Evolutionary conservation across 92 coral and sea anemone species (phyloP), one percentile per base, ranked within the genome.

Genomic region (Isaurus tuberculatus): DNA sequence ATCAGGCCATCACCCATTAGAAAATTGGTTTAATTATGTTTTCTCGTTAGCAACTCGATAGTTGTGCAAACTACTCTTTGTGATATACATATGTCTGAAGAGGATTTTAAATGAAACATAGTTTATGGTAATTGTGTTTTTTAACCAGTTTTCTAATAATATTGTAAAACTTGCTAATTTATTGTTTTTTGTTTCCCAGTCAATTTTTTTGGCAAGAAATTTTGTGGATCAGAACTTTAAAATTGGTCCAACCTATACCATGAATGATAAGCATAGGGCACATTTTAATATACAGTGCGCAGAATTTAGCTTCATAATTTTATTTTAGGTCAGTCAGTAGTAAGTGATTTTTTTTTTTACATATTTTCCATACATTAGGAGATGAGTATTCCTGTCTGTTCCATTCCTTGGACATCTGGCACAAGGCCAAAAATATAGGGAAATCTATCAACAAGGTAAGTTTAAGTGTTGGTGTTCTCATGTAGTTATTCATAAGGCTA

Each of bases 381-480:
- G 60, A 72, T 25, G 60, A 43, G 17, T 72, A 19, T 13, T 3
- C 77, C 42, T 28, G 57, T 5, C 8, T 71, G 13, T 71, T 71
- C 33, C 77, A 71, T 71, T 71, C 74, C 51, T 19, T 70, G n/a
- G 51, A 70, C 43, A 19, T 70, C 46, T 70, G 74, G 74, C 74
- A 70, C 43, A 70, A 70, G 43, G n/a, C 74, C 9, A 70, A 70
- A 34, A 70, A 70, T 32, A 44, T 72, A 2, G 77, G 77, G 16
- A 71, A 71, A 71, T 71, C 29, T 22, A 16, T 71, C 77, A 71
- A 22, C 60, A 71, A 73, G 42, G 79, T 73, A 8, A 28, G 79
- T 73, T 6, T 34, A 51, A 15, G 22, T 37, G 43, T 37, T 65
- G 33, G 19, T 65, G 31, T 53, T 20, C 23, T 16, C 63, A 53